A percentile compares a stretch with the other conserved stretches of the same genome.
These are phyloP conservation scores for Calyptomena viridis DNA, from an alignment of 2,113 vertebrate genomes.

Conservation along the genomic window DNA sequence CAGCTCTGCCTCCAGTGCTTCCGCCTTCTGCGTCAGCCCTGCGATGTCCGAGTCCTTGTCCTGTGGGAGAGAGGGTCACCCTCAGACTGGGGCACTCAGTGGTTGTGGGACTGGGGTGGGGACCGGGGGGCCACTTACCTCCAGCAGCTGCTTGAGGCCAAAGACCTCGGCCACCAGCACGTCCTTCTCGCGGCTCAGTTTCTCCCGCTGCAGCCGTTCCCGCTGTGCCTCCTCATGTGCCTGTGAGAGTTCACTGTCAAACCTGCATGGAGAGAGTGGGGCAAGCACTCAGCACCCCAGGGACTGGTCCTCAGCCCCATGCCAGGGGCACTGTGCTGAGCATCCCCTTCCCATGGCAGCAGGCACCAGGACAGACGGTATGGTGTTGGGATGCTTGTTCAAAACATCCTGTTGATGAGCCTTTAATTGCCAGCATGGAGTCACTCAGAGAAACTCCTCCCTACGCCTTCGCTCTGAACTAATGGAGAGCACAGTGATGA, in stretches of 20 bases:
- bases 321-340: accelerated
- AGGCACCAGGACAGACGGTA: background rate
- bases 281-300: background rate
- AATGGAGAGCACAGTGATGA: background rate
- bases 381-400: background rate
- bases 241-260: constrained; percentile 87
- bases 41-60: constrained; percentile 90
- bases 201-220: constrained; percentile 88
- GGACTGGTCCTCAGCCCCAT: background rate
- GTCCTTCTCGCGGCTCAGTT: constrained; percentile 89
- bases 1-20: constrained; percentile 89
- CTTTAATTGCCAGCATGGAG: constrained; percentile 38
- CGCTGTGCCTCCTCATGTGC: constrained; percentile 88
- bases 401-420: background rate
- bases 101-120: accelerated
- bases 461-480: background rate
- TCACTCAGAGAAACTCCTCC: constrained; percentile 48
- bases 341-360: background rate
- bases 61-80: constrained; percentile 43
- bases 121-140: constrained; percentile 62
- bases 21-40: constrained; percentile 84
- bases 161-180: constrained; percentile 86
- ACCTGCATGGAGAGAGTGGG: constrained; percentile 63
- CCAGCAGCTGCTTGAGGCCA: constrained; percentile 88
- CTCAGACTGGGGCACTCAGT: accelerated